Evolutionary conservation across 2,797 vertebrate species (phyloP), one percentile per base, ranked within the genome.

Genomic region (Tauraco hartlaubi): DNA sequence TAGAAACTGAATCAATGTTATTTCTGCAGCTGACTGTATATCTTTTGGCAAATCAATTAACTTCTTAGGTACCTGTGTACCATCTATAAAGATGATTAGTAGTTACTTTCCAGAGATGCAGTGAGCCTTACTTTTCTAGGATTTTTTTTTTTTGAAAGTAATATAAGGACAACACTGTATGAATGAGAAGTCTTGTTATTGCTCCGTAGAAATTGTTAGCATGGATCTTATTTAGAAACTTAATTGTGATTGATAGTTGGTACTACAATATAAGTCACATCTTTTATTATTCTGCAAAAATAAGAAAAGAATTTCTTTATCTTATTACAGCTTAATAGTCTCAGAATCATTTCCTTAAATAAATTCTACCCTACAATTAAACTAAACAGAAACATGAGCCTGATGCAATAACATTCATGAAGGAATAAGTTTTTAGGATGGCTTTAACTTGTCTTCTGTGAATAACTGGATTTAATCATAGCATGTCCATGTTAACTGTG

Each of bases 111-210:
- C 66, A 68, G 58, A 68, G 12, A 33, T 31, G 18, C 31, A 59
- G 37, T n/a, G 39, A 54, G 22, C 37, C 80, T 61, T 63, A 54
- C 16, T 74, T 44, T 76, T 74, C 37, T 46, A 64, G 17, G 62
- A 22, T 66, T 67, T 59, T 4, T 44, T n/a, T 23, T 10, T 46
- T 55, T 11, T 11, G 4, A 35, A 51, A 69, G 28, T 68, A 54
- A 51, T 22, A 15, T 26, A 41, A 72, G 12, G 35, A 76, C 1
- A 2, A 41, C 0, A 4, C 6, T 23, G 2, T 31, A 46, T 69
- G 48, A 77, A 83, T 55, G 8, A 77, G 39, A 85, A 90, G 5
- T 21, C 22, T 49, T 68, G 15, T 48, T 89, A 22, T 37, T 29
- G 39, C 4, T 48, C 20, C 25, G 59, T 28, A 31, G 6, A 86